Conservation (phyloP, 2,888 invertebrate species). For the Acronicta psi region DNA sequence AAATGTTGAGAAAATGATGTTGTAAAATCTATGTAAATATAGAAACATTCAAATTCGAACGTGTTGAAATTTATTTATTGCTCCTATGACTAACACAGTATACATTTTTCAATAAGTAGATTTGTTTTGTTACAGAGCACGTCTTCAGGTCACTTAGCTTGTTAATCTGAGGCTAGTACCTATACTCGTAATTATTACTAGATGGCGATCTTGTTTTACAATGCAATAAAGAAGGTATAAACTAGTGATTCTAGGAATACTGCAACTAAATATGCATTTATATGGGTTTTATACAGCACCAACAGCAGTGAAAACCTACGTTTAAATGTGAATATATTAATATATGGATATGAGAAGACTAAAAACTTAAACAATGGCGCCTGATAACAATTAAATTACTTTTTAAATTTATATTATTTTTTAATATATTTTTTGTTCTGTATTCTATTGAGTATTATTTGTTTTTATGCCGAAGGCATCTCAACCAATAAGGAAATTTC, state of each 20-base stretch:
- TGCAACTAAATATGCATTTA: constrained; percentile 15
- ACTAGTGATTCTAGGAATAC: constrained; percentile 5
- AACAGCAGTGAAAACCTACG: neutral
- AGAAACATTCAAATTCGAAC: too few species aligned
- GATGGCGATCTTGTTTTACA: constrained; percentile 23
- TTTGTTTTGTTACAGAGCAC: constrained; percentile 8
- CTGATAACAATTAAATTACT: too few species aligned
- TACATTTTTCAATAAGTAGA: neutral
- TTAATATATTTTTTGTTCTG: too few species aligned
- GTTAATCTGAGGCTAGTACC: constrained; percentile 12
- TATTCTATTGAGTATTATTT: too few species aligned
- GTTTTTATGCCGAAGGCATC: too few species aligned
- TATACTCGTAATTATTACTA: constrained; percentile 12
- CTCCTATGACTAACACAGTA: neutral
- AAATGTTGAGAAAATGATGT: too few species aligned
- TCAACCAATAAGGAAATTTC: too few species aligned
- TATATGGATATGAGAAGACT: too few species aligned
- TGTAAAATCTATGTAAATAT: too few species aligned
- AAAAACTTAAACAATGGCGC: too few species aligned
- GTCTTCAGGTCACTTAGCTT: constrained; percentile 14
- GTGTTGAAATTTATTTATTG: too few species aligned
- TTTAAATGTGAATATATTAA: neutral
- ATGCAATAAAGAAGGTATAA: constrained; percentile 15
- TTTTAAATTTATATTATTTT: too few species aligned
- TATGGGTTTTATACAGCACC: constrained; percentile 5